These are phyloP conservation scores for Pangasius sanitwongsei DNA, from an alignment of 2,797 vertebrate genomes.

Conservation along the genomic window DNA sequence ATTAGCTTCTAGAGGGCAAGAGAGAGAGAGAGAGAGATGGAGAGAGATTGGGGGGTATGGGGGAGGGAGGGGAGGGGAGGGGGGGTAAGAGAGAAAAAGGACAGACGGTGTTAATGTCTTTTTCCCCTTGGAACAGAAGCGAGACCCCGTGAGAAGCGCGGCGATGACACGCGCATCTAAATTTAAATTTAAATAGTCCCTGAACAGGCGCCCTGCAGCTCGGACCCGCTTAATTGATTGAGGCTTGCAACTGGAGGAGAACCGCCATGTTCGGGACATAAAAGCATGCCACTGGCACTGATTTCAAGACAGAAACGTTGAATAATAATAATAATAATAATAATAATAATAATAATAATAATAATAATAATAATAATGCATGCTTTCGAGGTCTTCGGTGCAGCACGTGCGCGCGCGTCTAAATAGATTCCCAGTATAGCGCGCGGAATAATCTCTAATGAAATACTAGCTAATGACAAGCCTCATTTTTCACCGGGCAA, in stretches of 20 bases:
- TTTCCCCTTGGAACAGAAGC: slow-evolving; percentile 87
- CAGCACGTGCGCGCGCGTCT: neutral
- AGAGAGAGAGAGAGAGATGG: slow-evolving; percentile 59
- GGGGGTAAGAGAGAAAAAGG: slow-evolving; percentile 74
- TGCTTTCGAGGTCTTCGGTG: slow-evolving; percentile 23
- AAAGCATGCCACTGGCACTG: slow-evolving; percentile 82
- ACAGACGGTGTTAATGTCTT: slow-evolving; percentile 93
- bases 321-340: neutral
- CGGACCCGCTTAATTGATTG: slow-evolving; percentile 90
- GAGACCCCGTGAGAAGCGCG: slow-evolving; percentile 80
- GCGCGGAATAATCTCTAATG: slow-evolving; percentile 35
- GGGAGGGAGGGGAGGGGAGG: slow-evolving; percentile 73
- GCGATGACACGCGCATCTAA: slow-evolving; percentile 96
- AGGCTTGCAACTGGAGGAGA: slow-evolving; percentile 83
- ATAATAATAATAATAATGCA: slow-evolving; percentile 13
- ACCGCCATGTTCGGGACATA: slow-evolving; percentile 85
- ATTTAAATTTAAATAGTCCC: slow-evolving; percentile 85
- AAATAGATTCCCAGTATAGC: slow-evolving; percentile 29
- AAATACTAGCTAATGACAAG: slow-evolving; percentile 50
- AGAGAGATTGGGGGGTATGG: neutral
- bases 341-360: slow-evolving; percentile 6
- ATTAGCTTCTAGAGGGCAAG: slow-evolving; percentile 90
- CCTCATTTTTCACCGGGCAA: slow-evolving; percentile 43
- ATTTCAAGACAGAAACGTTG: slow-evolving; percentile 82
- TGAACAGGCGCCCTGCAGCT: slow-evolving; percentile 86